Percentiles rank a stretch among this genome's conserved stretches.
Conservation (phyloP, 2,888 invertebrate species). For the Sinelater perroti region DNA sequence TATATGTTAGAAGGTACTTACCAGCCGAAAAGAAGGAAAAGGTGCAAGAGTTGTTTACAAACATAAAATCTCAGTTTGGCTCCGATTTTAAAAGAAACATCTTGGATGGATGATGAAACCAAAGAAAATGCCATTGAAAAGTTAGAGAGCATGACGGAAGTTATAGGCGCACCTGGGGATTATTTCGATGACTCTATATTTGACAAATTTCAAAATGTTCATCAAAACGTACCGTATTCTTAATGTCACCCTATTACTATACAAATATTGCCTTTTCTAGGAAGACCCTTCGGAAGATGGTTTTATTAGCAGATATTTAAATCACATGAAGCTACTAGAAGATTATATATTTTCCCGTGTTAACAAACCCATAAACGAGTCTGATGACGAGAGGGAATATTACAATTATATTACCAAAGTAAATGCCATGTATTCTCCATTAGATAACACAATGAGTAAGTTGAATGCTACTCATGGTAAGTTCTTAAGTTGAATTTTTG, state of each 20-base stretch:
- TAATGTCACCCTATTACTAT: no score
- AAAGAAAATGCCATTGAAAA: conserved; percentile 41
- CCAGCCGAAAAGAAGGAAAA: conserved; percentile 25
- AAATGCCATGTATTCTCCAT: conserved; percentile 8
- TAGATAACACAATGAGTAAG: neutral
- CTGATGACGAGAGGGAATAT: neutral
- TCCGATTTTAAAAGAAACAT: conserved; percentile 35
- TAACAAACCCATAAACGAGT: neutral
- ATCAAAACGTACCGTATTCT: neutral
- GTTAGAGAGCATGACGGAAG: conserved; percentile 37
- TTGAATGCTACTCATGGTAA: neutral
- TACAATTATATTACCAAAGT: neutral
- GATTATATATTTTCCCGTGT: neutral
- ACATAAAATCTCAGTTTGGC: conserved; percentile 40
- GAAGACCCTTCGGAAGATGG: no score
- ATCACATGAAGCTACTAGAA: neutral
- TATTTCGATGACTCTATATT: conserved; percentile 43
- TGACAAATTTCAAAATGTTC: conserved; percentile 13
- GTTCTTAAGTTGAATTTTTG: neutral
- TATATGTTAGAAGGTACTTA: conserved; percentile 27
- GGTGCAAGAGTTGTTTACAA: conserved; percentile 39
- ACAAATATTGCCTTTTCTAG: no score
- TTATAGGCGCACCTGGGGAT: conserved; percentile 46
- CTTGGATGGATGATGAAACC: conserved; percentile 45
- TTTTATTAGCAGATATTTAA: neutral